Evolutionary conservation across 2,888 invertebrate genomes (phyloP).

Genomic region (Prosopocoilus inquinatus): DNA sequence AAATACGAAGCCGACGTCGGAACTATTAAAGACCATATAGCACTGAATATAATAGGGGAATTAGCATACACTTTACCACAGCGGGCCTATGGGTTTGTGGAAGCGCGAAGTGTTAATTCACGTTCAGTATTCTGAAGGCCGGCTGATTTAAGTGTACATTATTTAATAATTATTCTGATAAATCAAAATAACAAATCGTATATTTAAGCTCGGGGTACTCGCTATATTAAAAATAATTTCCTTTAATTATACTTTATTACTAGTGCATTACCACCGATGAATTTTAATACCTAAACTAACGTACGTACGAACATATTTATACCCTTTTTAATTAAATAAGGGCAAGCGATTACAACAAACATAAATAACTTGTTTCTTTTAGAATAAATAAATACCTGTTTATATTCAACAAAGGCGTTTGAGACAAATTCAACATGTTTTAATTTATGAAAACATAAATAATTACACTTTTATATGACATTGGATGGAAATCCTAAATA

Average conservation of each 20-base stretch:
- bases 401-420: too few species aligned
- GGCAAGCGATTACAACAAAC: background rate
- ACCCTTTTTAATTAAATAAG: background rate
- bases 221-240: conserved; percentile 49
- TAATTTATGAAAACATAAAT: too few species aligned
- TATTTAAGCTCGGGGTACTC: conserved; percentile 46
- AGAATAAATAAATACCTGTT: too few species aligned
- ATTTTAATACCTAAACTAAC: conserved; percentile 26
- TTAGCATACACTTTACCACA: conserved; percentile 48
- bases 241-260: conserved; percentile 52
- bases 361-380: too few species aligned
- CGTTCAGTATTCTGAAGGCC: conserved; percentile 28
- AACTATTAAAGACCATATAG: conserved; percentile 45
- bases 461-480: too few species aligned
- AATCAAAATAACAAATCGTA: conserved; percentile 53
- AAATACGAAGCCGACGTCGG: conserved; percentile 25
- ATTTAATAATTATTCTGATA: conserved; percentile 54
- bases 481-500: too few species aligned
- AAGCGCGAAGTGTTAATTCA: background rate
- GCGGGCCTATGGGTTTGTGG: conserved; percentile 13
- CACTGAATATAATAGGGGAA: conserved; percentile 53
- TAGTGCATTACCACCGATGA: conserved; percentile 34
- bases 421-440: too few species aligned
- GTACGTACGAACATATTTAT: background rate
- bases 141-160: conserved; percentile 48